Percentiles rank a stretch among this genome's conserved stretches.
phyloP scores from a whole-genome alignment of 2,888 invertebrate species.

The Frankliniella fusca region DNA sequence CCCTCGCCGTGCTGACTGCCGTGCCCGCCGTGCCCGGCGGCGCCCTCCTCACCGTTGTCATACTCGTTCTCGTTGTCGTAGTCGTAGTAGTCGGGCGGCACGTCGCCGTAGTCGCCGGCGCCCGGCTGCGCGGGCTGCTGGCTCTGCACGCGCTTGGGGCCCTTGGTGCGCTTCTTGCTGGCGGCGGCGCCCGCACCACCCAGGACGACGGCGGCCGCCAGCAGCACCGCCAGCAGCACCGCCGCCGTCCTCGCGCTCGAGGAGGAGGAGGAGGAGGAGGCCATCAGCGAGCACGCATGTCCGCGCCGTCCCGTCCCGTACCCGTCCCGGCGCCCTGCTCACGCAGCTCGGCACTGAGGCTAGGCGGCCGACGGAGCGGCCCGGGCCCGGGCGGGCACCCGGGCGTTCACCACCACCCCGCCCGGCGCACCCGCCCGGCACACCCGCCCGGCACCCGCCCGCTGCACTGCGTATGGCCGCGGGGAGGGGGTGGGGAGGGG shows the following conservation, averaged over 20 bases:
- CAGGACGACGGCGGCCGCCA: conserved; percentile 31
- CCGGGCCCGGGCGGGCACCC: no score
- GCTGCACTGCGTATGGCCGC: background rate
- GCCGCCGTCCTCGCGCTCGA: background rate
- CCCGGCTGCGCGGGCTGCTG: conserved; percentile 26
- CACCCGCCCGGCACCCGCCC: background rate
- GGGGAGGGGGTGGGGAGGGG: no score
- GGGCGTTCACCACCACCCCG: no score
- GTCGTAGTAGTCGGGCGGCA: conserved; percentile 34
- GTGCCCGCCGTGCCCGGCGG: background rate
- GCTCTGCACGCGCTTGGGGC: background rate
- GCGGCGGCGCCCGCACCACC: conserved; percentile 10
- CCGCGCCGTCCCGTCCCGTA: background rate
- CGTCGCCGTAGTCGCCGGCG: conserved; percentile 32
- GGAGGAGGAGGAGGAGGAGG: background rate
- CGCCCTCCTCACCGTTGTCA: background rate
- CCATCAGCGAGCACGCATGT: background rate
- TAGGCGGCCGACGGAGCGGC: background rate
- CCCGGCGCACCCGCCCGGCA: no score
- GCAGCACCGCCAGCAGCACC: background rate
- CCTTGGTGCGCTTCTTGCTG: background rate
- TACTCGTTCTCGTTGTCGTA: conserved; percentile 33
- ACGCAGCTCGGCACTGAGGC: background rate
- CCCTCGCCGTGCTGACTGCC: no score
- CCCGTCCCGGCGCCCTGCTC: background rate